Percentiles rank a stretch among this genome's conserved stretches.
Evolutionary conservation across 2,888 invertebrate species (phyloP).

Genomic region (Diarsia rubi): DNA sequence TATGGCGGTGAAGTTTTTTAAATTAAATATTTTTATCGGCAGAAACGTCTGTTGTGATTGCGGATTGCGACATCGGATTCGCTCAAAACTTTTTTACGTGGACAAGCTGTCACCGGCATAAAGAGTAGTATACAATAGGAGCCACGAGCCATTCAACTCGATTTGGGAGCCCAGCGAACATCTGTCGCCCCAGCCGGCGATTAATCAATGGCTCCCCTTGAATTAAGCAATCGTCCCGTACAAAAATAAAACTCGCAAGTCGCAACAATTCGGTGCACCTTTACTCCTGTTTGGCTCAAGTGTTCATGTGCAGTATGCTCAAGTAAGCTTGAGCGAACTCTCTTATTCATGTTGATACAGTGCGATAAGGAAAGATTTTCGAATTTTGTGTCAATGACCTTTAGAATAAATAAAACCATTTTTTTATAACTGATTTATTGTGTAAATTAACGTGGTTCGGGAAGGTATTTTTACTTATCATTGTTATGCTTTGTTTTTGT

Average conservation of each 20-base stretch:
- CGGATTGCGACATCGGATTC: conserved; percentile 53
- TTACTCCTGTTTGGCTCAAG: conserved; percentile 63
- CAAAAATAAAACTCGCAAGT: conserved; percentile 75
- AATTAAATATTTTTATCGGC: conserved; percentile 15
- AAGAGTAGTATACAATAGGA: conserved; percentile 78
- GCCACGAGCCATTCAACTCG: conserved; percentile 82
- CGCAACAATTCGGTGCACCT: conserved; percentile 67
- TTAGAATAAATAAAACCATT: conserved; percentile 6
- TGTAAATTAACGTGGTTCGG: background rate
- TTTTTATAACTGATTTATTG: background rate
- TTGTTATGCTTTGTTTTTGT: background rate
- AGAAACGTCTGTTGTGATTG: conserved; percentile 35
- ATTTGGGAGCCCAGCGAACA: conserved; percentile 79
- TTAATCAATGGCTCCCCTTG: conserved; percentile 85
- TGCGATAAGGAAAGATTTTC: conserved; percentile 45
- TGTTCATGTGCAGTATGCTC: conserved; percentile 46
- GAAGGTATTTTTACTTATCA: background rate
- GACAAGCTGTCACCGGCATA: conserved; percentile 64
- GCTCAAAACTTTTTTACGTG: conserved; percentile 53
- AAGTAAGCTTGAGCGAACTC: conserved; percentile 32
- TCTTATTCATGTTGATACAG: conserved; percentile 54
- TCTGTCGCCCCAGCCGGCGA: conserved; percentile 87
- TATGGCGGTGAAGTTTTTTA: background rate
- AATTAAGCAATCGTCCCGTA: conserved; percentile 75
- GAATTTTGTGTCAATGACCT: conserved; percentile 52